Evolutionary conservation across 2,888 invertebrate genomes (phyloP), one percentile per base, ranked within the genome.

Genomic region (Lysandra bellargus): DNA sequence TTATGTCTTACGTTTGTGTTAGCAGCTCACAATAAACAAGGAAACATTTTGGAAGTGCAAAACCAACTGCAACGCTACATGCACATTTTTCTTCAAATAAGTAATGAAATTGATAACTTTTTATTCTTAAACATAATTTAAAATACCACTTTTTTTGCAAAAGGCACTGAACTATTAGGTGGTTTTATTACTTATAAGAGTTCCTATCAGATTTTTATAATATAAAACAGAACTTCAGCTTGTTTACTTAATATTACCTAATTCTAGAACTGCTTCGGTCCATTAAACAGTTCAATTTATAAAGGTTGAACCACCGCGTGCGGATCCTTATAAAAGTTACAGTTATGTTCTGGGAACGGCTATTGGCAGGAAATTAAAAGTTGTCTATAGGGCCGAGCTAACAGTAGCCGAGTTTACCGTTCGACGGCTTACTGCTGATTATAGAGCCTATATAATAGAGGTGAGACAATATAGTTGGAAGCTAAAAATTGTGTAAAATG

Each of bases 281-380:
- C 4, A 53, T 75, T 14, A 6, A 33, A 23, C 5, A 53, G 76
- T 53, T 53, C 14, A 23, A 57, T 76, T 17, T 17, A 69, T 69
- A 37, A 69, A 37, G 12, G 12, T 69, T 33, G 33, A 69, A 33
- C 7, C 7, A 9, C 9, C 64, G 12, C 75, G 23, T 75, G 44
- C 23, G 64, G 30, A 69, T 53, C 53, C 49, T 76, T 76, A 57
- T 53, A 76, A 75, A 37, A 75, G 81, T 85, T 84, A 84, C 83
- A 81, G 83, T 85, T 84, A 84, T 79, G 82, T 83, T 83, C 84
- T 80, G 78, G 81, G 83, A 84, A 84, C 84, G 84, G 83, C 85
- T 85, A 84, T 82, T 83, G 86, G 84, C 87, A 88, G 88, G 88
- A 89, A 89, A 88, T 89, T 85, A 86, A 87, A 86, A 86, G 86